Evolutionary conservation across 2,888 invertebrate species (phyloP), one percentile per base, ranked within the genome.

Genomic region (Pachycephus smyrnensis): DNA sequence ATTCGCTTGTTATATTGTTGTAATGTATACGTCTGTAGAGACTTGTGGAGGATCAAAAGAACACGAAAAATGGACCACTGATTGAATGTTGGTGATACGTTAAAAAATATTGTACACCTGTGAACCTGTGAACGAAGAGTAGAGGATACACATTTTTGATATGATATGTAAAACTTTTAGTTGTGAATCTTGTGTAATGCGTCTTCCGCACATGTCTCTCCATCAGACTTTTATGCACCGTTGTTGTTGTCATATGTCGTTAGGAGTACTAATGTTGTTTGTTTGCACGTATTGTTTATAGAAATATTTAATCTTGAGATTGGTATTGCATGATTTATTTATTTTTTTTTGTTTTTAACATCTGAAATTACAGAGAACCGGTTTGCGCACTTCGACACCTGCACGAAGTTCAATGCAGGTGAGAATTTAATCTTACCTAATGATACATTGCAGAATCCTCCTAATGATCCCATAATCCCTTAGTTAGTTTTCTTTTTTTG

Each of bases 321-420:
- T 31, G 30, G 71, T 9, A 12, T 33, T 78, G 81, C 77, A 77
- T 68, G 30, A 78, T 36, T 80, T 23, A 73, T 74, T 75, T 76
- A 31, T 79, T 75, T 69, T 80, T 77, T 55, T 31, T 76, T 76
- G 76, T 75, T 73, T 77, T 71, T 76, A 85, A 84, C 86, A 86
- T 88, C 85, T 86, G 80, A 87, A 83, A 86, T 89, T 90, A 84
- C 90, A 90, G 90, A 88, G 85, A 86, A 80, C 88, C 82, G 87
- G 88, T 85, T 85, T 88, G 80, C 90, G 88, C 83, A 87, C 87
- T 79, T 83, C 88, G 73, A 87, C 89, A 86, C 89, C 89, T 87
- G 89, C 87, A 82, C 86, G 87, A 88, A 88, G 86, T 81, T 87
- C 89, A 82, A 77, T 90, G 87, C 91, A 91, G 91, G 91, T 91